Evolutionary conservation across 2,113 vertebrate genomes (phyloP).

Genomic region (Microcebus jonahi): DNA sequence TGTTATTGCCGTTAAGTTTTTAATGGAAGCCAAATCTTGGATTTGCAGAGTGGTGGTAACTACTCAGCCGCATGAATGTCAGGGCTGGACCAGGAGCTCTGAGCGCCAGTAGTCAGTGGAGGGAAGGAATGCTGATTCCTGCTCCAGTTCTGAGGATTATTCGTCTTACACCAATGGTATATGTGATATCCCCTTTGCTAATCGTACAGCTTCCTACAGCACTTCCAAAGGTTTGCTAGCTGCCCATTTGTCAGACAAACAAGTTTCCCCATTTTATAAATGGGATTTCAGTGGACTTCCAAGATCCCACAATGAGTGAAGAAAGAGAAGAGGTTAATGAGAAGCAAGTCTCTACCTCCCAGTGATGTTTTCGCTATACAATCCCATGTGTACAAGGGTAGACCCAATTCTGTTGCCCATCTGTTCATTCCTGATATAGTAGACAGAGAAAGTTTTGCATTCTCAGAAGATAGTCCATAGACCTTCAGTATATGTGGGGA

Average conservation of each 20-base stretch:
- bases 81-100: not conserved
- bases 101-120: not conserved
- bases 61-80: not conserved
- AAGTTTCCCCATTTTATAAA: not conserved
- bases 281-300: not conserved
- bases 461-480: not conserved
- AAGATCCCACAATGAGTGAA: not conserved
- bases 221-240: not conserved
- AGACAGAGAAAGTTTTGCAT: not conserved
- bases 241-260: not conserved
- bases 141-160: not conserved
- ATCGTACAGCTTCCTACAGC: not conserved
- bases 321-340: not conserved
- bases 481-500: not conserved
- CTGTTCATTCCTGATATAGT: not conserved
- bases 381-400: not conserved
- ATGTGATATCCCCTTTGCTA: not conserved
- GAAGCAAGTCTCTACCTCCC: not conserved
- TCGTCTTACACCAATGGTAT: not conserved
- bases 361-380: not conserved
- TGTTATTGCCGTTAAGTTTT: slow-evolving; percentile 57
- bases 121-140: not conserved
- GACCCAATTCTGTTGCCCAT: not conserved
- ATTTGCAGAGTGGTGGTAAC: not conserved
- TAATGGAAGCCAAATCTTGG: slow-evolving; percentile 22